These are phyloP conservation scores for Dermolepida albohirtum DNA, from an alignment of 2,888 invertebrate genomes.

Conservation along the genomic window DNA sequence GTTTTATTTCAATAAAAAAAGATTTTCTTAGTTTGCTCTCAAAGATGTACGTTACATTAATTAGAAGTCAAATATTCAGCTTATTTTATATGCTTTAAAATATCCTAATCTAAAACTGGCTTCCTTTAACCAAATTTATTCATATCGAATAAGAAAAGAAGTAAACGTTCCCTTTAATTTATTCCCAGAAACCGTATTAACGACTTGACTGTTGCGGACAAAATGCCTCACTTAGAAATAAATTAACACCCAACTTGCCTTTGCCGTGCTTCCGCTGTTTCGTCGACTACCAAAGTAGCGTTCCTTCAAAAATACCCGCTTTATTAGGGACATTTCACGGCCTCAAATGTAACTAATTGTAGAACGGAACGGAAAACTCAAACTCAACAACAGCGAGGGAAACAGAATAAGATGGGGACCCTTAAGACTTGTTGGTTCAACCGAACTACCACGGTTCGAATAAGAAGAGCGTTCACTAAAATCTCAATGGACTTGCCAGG, in stretches of 20 bases:
- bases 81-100: too few relatives aligned
- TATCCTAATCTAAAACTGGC: too few relatives aligned
- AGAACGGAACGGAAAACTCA: background rate
- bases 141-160: slow-evolving; percentile 19
- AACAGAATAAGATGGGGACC: background rate
- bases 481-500: slow-evolving; percentile 25
- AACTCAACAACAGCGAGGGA: background rate
- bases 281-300: background rate
- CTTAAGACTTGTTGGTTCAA: background rate
- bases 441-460: background rate
- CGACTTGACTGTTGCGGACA: slow-evolving; percentile 16
- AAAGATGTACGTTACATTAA: too few relatives aligned
- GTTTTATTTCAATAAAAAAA: too few relatives aligned
- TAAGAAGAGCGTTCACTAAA: slow-evolving; percentile 23
- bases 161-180: slow-evolving; percentile 5
- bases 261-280: background rate
- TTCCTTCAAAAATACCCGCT: slow-evolving; percentile 28
- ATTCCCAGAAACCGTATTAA: slow-evolving; percentile 26
- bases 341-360: slow-evolving; percentile 27
- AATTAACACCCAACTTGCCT: slow-evolving; percentile 30
- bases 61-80: too few relatives aligned
- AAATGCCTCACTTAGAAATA: slow-evolving; percentile 35
- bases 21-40: too few relatives aligned
- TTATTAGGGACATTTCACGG: slow-evolving; percentile 27
- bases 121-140: slow-evolving; percentile 14